These are phyloP conservation scores for Chelonia mydas DNA, from an alignment of 2,797 vertebrate species.

Conservation along the genomic window DNA sequence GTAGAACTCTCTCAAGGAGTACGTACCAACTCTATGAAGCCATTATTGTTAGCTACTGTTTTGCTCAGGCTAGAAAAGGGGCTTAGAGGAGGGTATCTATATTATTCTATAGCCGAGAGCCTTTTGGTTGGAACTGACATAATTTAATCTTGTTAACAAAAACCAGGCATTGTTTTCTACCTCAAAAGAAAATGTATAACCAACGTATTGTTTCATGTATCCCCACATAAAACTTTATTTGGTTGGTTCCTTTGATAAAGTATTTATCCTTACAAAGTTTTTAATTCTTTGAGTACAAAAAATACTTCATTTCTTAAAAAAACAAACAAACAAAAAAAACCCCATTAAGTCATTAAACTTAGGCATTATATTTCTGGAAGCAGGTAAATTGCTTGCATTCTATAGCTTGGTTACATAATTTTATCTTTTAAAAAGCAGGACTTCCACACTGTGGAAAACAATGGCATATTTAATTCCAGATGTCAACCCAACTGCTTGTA, in stretches of 20 bases:
- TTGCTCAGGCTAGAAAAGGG: not conserved
- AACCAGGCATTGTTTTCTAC: not conserved
- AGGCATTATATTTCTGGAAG: slow-evolving; percentile 22
- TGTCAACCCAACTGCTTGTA: not conserved
- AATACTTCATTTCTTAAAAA: slow-evolving; percentile 45
- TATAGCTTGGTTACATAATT: not conserved
- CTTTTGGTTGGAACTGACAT: not conserved
- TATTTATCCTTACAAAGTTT: slow-evolving; percentile 32
- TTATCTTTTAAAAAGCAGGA: not conserved
- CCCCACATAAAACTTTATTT: slow-evolving; percentile 38
- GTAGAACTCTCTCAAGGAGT: accelerated
- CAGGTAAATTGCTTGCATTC: not conserved
- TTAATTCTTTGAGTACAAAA: slow-evolving; percentile 65
- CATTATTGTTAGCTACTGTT: not conserved
- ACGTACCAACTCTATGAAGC: not conserved
- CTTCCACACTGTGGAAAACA: not conserved
- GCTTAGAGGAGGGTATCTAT: not conserved
- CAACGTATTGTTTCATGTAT: not conserved
- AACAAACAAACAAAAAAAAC: not conserved
- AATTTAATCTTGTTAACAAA: not conserved
- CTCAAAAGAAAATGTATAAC: not conserved
- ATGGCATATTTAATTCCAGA: not conserved
- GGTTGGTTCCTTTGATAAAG: not conserved
- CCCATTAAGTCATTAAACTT: not conserved
- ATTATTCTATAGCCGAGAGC: not conserved